A percentile compares a stretch with the other conserved stretches of the same genome.
Evolutionary conservation across 2,113 vertebrate genomes (phyloP).

Genomic region (Sialia sialis): DNA sequence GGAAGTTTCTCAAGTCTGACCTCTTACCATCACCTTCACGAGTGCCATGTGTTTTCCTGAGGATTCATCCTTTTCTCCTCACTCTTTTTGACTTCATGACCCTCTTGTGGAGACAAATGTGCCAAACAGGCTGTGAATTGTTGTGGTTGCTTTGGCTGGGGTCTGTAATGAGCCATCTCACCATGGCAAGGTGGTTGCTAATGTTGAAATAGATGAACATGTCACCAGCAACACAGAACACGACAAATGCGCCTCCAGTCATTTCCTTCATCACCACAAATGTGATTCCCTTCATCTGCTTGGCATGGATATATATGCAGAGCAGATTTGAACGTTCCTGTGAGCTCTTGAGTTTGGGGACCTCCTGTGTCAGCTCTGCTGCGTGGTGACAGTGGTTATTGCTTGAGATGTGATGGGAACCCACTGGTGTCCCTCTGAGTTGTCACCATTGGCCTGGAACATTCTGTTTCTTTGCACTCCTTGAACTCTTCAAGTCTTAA

Average conservation of each 20-base stretch:
- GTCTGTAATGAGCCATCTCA: not conserved
- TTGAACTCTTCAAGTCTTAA: not conserved
- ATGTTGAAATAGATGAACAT: not conserved
- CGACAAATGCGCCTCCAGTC: not conserved
- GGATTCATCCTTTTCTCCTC: not conserved
- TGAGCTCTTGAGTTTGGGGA: not conserved
- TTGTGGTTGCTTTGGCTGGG: not conserved
- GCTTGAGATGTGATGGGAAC: not conserved
- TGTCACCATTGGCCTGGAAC: not conserved
- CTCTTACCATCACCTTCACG: not conserved
- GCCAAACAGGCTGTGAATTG: not conserved
- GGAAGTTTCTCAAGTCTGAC: rapidly evolving
- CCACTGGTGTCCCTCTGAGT: not conserved
- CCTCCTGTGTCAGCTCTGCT: not conserved
- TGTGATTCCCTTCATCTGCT: not conserved
- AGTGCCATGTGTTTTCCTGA: not conserved
- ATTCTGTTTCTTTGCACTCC: not conserved
- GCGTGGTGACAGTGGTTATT: not conserved
- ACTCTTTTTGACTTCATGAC: not conserved
- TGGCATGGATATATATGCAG: not conserved
- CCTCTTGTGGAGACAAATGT: not conserved
- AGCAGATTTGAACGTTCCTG: not conserved
- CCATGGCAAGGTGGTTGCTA: not conserved
- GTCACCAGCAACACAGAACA: not conserved
- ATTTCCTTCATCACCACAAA: not conserved